Evolutionary conservation across 2,113 vertebrate genomes (phyloP).

Genomic region (Pantherophis guttatus): DNA sequence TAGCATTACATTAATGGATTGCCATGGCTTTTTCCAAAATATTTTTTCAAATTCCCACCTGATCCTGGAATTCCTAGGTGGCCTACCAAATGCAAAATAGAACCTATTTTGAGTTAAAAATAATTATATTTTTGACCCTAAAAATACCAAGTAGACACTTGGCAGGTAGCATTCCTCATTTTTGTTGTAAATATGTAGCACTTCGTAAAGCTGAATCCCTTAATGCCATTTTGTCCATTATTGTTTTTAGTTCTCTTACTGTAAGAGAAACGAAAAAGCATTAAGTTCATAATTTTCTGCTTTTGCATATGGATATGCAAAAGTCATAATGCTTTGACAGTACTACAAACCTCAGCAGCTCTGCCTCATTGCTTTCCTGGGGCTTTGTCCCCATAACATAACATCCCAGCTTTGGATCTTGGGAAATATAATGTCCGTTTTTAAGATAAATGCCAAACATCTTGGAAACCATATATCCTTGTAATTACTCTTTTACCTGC

Average conservation of each 20-base stretch:
- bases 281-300: neutral
- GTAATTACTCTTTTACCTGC: neutral
- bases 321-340: neutral
- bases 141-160: neutral
- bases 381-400: neutral
- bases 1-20: neutral
- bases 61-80: neutral
- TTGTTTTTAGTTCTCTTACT: neutral
- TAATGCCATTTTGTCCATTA: neutral
- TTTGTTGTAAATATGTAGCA: neutral
- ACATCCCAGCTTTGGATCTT: neutral
- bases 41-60: neutral
- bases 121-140: neutral
- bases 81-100: neutral
- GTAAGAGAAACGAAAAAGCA: neutral
- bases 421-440: neutral
- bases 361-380: neutral
- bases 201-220: neutral
- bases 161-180: neutral
- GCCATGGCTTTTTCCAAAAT: neutral
- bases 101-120: neutral
- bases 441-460: neutral
- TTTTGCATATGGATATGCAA: neutral
- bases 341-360: neutral
- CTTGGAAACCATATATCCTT: neutral